Conservation (phyloP, 2,888 invertebrate genomes). For the Cryptocephalus moraei region DNA sequence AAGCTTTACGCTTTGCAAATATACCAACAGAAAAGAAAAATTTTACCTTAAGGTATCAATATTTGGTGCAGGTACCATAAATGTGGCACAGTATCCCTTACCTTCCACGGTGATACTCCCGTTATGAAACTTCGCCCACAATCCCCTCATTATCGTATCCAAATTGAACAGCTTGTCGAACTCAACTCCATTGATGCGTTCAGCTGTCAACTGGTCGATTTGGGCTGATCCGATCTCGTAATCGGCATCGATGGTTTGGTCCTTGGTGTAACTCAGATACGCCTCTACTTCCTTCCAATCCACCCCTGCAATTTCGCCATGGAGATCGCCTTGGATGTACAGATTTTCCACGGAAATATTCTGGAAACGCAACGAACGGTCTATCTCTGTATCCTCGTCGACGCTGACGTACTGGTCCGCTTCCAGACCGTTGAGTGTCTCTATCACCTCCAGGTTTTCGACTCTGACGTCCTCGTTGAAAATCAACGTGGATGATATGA, state of each 20-base stretch:
- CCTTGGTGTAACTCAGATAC: slow-evolving; percentile 29
- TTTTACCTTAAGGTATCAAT: neutral
- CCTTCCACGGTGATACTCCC: slow-evolving; percentile 37
- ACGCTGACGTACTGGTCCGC: slow-evolving; percentile 24
- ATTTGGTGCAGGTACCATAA: too few relatives aligned
- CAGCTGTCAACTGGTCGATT: slow-evolving; percentile 20
- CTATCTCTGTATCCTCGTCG: slow-evolving; percentile 10
- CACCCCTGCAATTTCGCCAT: slow-evolving; percentile 28
- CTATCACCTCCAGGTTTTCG: slow-evolving; percentile 29
- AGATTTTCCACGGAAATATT: slow-evolving; percentile 8
- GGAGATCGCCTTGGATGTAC: slow-evolving; percentile 25
- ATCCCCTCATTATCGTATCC: slow-evolving; percentile 21
- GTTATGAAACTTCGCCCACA: slow-evolving; percentile 29
- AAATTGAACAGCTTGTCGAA: slow-evolving; percentile 23
- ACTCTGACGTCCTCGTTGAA: slow-evolving; percentile 30
- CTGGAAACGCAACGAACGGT: slow-evolving; percentile 4
- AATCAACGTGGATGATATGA: slow-evolving; percentile 31
- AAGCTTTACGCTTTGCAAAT: too few relatives aligned
- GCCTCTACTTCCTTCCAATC: slow-evolving; percentile 29
- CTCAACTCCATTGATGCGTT: slow-evolving; percentile 10
- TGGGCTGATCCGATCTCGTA: slow-evolving; percentile 30
- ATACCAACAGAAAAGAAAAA: slow-evolving; percentile 5
- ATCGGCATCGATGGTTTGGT: slow-evolving; percentile 29
- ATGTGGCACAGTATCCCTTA: too few relatives aligned
- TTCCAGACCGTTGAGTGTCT: slow-evolving; percentile 33